Conservation (phyloP, 2,797 vertebrate species). For the Pantherophis alleghaniensis region DNA sequence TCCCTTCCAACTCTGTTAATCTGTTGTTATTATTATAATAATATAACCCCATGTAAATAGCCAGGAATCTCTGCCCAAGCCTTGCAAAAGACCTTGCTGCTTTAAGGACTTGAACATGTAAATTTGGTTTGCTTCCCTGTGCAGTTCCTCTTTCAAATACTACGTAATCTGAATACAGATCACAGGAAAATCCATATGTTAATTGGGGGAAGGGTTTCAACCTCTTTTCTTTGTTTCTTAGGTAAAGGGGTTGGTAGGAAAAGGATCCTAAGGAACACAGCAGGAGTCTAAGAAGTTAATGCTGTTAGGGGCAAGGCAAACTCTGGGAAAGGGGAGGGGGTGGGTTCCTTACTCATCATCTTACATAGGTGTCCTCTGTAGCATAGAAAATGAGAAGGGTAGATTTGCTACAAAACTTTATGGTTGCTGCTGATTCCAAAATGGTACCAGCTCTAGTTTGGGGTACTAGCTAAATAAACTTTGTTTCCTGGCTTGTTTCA, state of each 20-base stretch:
- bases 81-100: neutral
- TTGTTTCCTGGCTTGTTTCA: neutral
- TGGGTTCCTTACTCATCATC: neutral
- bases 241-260: neutral
- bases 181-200: neutral
- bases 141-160: neutral
- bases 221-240: neutral
- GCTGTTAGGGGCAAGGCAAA: neutral
- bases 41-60: neutral
- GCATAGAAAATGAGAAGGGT: neutral
- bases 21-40: no score
- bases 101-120: neutral
- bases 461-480: neutral
- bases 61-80: neutral
- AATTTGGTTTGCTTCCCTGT: neutral
- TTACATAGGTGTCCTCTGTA: no score
- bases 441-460: neutral
- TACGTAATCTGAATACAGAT: neutral
- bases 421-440: neutral
- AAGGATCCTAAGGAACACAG: neutral
- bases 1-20: no score
- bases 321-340: neutral
- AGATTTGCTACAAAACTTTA: no score
- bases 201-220: neutral
- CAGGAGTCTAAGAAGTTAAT: neutral